Percentiles rank a stretch among this genome's conserved stretches.
These are phyloP conservation scores for Lasioglossum villosulum DNA, from an alignment of 2,888 invertebrate genomes.

Conservation along the genomic window DNA sequence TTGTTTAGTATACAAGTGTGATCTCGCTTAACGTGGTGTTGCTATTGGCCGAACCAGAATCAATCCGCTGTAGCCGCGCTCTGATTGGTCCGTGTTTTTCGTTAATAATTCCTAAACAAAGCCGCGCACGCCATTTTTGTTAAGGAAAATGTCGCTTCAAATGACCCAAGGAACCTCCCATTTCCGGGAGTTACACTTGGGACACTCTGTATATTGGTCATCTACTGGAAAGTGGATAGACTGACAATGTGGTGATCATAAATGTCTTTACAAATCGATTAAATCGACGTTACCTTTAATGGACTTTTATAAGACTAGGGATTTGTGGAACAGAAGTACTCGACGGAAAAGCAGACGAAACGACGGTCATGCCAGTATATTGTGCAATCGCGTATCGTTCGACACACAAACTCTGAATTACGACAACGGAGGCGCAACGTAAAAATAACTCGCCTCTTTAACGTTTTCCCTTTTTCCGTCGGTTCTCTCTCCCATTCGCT, in stretches of 20 bases:
- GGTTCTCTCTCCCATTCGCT: neutral
- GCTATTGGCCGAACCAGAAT: no score
- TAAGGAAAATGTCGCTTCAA: no score
- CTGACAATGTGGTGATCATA: neutral
- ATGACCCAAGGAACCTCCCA: no score
- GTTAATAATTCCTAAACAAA: no score
- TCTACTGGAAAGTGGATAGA: neutral
- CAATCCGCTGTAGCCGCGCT: no score
- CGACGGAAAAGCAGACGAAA: conserved; percentile 16
- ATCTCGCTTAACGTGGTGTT: no score
- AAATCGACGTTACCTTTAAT: neutral
- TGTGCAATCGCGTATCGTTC: conserved; percentile 29
- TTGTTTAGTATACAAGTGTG: neutral
- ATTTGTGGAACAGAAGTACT: neutral
- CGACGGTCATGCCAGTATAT: conserved; percentile 23
- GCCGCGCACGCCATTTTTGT: no score
- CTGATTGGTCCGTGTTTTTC: no score
- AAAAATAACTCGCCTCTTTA: conserved; percentile 21
- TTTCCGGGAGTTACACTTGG: no score
- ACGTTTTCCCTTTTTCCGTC: conserved; percentile 8
- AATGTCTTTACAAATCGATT: neutral
- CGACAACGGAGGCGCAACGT: conserved; percentile 10
- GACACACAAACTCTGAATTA: conserved; percentile 40
- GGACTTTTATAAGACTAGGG: neutral
- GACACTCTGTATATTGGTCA: neutral